Evolutionary conservation across 2,888 invertebrate genomes (phyloP).

Genomic region (Neoaliturus tenellus): DNA sequence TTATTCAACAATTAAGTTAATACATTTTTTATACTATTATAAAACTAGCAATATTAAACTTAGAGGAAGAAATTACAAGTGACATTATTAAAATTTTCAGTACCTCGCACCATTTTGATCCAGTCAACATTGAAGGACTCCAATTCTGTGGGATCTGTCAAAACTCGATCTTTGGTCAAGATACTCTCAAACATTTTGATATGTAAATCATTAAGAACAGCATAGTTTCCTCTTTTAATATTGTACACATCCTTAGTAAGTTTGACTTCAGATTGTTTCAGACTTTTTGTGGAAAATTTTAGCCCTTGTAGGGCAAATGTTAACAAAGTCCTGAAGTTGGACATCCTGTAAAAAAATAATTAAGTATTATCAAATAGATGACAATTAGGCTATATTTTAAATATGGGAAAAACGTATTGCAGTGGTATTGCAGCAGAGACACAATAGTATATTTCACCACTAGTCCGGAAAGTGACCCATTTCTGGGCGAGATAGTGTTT

Average conservation of each 20-base stretch:
- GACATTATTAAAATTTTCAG: no score
- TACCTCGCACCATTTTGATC: conserved; percentile 91
- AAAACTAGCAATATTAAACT: no score
- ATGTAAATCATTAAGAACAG: conserved; percentile 76
- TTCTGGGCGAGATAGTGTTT: no score
- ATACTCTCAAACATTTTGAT: conserved; percentile 80
- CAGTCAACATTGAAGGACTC: conserved; percentile 92
- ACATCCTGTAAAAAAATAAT: conserved; percentile 2
- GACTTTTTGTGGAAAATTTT: neutral
- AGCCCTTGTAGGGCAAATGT: neutral
- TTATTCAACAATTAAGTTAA: neutral
- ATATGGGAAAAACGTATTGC: no score
- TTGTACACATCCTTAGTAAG: conserved; percentile 66
- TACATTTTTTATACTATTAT: neutral
- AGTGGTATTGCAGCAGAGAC: no score
- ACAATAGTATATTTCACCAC: no score
- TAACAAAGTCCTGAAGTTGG: neutral
- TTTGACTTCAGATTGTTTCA: neutral
- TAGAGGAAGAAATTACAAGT: no score
- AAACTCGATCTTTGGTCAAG: conserved; percentile 79
- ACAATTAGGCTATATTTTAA: no score
- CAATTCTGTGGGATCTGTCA: conserved; percentile 87
- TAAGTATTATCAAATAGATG: no score
- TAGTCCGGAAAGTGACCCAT: no score
- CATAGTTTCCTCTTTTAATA: conserved; percentile 79